Conservation (phyloP, 2,113 vertebrate genomes). For the Nipponia nippon region DNA sequence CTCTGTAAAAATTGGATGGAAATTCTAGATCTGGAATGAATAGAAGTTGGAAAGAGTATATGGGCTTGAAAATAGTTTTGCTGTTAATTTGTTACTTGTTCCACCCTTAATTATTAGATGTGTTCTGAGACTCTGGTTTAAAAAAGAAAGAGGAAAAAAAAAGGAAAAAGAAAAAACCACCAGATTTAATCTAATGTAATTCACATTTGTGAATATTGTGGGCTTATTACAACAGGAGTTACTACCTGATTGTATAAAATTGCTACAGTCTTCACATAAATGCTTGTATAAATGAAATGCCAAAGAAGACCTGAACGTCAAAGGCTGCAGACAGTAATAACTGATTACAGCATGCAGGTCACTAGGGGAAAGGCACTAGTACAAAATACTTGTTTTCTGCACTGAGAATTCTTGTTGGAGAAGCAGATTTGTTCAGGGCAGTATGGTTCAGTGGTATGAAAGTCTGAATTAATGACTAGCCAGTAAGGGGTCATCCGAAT, state of each 20-base stretch:
- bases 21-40: not conserved
- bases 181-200: not conserved
- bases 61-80: not conserved
- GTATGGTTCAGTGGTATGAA: not conserved
- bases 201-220: not conserved
- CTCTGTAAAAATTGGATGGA: not conserved
- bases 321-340: not conserved
- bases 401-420: not conserved
- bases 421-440: not conserved
- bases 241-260: not conserved
- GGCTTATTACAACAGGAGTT: not conserved
- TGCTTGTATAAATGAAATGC: not conserved
- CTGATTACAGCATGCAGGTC: not conserved
- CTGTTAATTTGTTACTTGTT: constrained; percentile 1
- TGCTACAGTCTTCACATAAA: not conserved
- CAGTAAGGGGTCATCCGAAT: not conserved
- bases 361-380: not conserved
- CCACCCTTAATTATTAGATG: not conserved
- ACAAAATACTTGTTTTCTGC: not conserved
- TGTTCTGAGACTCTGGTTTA: not conserved
- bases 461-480: constrained; percentile 31
- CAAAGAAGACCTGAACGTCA: not conserved
- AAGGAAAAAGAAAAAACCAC: not conserved
- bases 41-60: not conserved
- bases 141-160: not conserved